Conservation (phyloP, 1,140 invertebrate genomes). For the Platyura marginata region DNA sequence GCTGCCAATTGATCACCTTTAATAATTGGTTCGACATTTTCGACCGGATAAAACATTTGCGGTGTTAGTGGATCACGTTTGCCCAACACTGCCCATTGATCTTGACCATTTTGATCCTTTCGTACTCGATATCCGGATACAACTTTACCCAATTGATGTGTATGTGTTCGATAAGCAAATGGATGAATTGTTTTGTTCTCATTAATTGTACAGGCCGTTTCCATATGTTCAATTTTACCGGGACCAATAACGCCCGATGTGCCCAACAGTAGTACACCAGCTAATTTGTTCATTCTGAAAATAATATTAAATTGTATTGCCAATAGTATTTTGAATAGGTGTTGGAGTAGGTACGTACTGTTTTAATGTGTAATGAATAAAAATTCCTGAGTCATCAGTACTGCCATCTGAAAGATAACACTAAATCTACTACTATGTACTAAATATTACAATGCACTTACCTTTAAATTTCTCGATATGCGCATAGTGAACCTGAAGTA, state of each 20-base stretch:
- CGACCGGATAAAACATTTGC: constrained; percentile 90
- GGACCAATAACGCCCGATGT: constrained; percentile 62
- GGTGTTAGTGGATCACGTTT: constrained; percentile 82
- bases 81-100: constrained; percentile 69
- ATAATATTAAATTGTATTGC: neutral
- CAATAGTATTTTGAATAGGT: neutral
- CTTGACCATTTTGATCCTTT: constrained; percentile 31
- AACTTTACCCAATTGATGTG: constrained; percentile 68
- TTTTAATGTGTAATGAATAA: constrained; percentile 54
- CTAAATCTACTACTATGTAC: constrained; percentile 1
- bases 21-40: constrained; percentile 35
- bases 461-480: constrained; percentile 49
- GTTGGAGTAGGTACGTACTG: constrained; percentile 33
- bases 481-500: constrained; percentile 88
- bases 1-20: constrained; percentile 67
- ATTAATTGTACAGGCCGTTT: constrained; percentile 61
- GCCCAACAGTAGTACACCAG: constrained; percentile 72
- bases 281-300: constrained; percentile 50
- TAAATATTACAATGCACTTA: constrained; percentile 21
- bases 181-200: constrained; percentile 78
- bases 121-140: constrained; percentile 74
- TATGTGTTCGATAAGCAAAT: constrained; percentile 89
- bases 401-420: constrained; percentile 36
- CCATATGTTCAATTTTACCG: constrained; percentile 60
- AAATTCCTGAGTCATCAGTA: constrained; percentile 65